A percentile compares a stretch with the other conserved stretches of the same genome.
phyloP scores from a whole-genome alignment of 2,888 invertebrate species.

The Eristalis arbustorum region DNA sequence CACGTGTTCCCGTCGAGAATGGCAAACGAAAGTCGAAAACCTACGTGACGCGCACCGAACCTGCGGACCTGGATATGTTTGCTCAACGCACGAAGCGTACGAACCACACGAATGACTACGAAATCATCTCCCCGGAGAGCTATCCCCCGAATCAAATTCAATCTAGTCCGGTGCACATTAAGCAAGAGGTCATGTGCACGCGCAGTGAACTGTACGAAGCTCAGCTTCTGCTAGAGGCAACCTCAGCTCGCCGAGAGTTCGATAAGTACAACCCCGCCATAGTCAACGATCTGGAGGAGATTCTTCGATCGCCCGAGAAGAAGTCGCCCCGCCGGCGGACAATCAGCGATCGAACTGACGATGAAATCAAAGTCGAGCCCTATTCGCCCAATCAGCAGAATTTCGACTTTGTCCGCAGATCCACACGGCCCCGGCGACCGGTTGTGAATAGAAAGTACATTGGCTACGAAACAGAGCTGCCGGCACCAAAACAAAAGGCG shows the following conservation, averaged over 20 bases:
- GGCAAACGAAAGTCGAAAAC: constrained; percentile 83
- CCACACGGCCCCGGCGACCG: constrained; percentile 45
- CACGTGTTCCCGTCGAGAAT: constrained; percentile 81
- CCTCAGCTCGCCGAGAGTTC: constrained; percentile 76
- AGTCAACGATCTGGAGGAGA: constrained; percentile 79
- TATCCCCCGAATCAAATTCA: constrained; percentile 78
- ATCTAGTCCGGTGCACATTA: constrained; percentile 76
- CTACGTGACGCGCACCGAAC: constrained; percentile 80
- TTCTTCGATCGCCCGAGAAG: constrained; percentile 79
- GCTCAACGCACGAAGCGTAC: constrained; percentile 68
- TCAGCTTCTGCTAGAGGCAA: constrained; percentile 76
- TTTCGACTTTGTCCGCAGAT: constrained; percentile 49
- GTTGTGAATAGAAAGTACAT: constrained; percentile 74
- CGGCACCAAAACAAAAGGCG: constrained; percentile 39
- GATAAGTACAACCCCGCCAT: constrained; percentile 79
- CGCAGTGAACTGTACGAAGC: constrained; percentile 77
- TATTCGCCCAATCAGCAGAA: constrained; percentile 42
- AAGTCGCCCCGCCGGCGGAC: constrained; percentile 77
- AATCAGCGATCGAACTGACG: constrained; percentile 74
- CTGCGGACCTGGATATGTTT: constrained; percentile 71
- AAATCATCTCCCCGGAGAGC: constrained; percentile 76
- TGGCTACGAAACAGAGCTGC: constrained; percentile 73
- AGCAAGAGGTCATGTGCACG: constrained; percentile 72
- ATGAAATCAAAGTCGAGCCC: constrained; percentile 47
- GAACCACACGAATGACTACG: constrained; percentile 77